Conservation (phyloP, 23 tunicate species). For the Styela plicata region DNA sequence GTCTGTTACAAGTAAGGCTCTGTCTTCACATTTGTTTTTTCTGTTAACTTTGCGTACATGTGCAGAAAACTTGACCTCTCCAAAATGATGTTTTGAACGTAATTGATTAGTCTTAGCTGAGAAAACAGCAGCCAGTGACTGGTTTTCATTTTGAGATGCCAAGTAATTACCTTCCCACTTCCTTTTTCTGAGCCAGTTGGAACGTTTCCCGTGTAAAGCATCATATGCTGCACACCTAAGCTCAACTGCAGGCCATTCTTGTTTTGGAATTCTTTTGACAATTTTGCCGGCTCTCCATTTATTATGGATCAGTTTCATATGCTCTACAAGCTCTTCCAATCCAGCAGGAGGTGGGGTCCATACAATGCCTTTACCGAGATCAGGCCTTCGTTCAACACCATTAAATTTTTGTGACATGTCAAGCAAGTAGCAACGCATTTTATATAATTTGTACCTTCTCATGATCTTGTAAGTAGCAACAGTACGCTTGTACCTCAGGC, state of each 20-base stretch:
- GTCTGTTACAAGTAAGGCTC: constrained; percentile 85
- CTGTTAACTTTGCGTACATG: constrained; percentile 92
- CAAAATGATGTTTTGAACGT: constrained; percentile 50
- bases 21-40: constrained; percentile 71
- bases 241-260: constrained; percentile 56
- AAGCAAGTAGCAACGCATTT: constrained; percentile 81
- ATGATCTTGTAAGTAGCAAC: constrained; percentile 82
- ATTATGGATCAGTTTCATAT: constrained; percentile 68
- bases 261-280: constrained; percentile 54
- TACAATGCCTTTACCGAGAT: constrained; percentile 72
- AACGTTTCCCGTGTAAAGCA: constrained; percentile 65
- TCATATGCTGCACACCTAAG: constrained; percentile 80
- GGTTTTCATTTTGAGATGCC: constrained; percentile 45
- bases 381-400: constrained; percentile 50
- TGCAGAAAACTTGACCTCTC: constrained; percentile 61
- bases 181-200: constrained; percentile 56
- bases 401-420: constrained; percentile 78
- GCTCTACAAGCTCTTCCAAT: constrained; percentile 43
- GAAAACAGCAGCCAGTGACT: constrained; percentile 33
- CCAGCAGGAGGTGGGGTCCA: constrained; percentile 87
- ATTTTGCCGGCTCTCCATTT: constrained; percentile 86
- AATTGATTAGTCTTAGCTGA: constrained; percentile 34
- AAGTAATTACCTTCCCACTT: constrained; percentile 91
- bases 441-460: constrained; percentile 69
- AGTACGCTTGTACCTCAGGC: constrained; percentile 76